Conservation (phyloP, 1,140 invertebrate species). For the Medauroidea extradentata region DNA sequence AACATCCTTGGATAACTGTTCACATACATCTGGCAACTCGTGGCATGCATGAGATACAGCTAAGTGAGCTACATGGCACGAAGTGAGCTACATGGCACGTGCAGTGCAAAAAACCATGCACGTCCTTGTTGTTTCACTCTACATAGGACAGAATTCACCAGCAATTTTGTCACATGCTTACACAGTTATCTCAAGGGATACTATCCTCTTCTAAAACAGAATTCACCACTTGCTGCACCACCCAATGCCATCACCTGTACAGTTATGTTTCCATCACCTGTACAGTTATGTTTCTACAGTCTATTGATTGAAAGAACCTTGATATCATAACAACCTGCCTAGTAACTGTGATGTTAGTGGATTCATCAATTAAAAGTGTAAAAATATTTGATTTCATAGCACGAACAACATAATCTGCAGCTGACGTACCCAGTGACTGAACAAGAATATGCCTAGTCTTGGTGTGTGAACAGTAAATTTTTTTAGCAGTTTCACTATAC, state of each 20-base stretch:
- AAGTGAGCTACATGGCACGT: background rate
- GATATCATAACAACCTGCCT: background rate
- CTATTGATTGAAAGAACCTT: background rate
- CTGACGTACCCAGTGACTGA: background rate
- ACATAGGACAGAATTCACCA: background rate
- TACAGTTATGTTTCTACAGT: background rate
- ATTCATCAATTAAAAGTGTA: background rate
- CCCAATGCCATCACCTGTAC: background rate
- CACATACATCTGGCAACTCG: background rate
- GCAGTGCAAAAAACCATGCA: background rate
- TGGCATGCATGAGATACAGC: background rate
- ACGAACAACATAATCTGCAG: background rate
- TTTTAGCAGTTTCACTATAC: background rate
- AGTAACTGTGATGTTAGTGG: background rate
- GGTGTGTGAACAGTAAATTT: background rate
- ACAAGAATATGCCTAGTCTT: background rate
- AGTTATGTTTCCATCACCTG: background rate
- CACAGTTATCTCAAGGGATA: background rate
- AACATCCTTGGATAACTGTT: conserved; percentile 1
- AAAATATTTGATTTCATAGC: background rate
- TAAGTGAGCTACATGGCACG: background rate
- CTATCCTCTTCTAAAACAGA: background rate
- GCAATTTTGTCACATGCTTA: background rate
- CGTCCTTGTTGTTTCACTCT: background rate
- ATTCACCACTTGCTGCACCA: background rate